These are phyloP conservation scores for Clanis bilineata DNA, from an alignment of 2,888 invertebrate genomes.

Conservation along the genomic window DNA sequence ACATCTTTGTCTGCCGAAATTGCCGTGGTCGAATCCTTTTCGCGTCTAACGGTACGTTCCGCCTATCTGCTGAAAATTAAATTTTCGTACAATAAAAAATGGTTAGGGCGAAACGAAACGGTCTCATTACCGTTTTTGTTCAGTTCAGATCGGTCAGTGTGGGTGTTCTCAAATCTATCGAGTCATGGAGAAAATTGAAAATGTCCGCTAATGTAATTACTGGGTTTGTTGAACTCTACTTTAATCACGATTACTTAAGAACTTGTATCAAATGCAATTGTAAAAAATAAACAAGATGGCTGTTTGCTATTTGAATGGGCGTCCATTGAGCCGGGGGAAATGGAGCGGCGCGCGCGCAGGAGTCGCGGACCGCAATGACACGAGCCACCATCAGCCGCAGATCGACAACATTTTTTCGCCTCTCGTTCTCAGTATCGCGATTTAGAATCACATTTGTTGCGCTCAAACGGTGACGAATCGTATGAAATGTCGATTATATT, in stretches of 20 bases:
- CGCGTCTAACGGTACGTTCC: constrained; percentile 51
- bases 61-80: constrained; percentile 61
- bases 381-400: constrained; percentile 55
- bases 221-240: constrained; percentile 57
- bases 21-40: constrained; percentile 56
- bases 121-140: constrained; percentile 50
- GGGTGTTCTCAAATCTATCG: constrained; percentile 36
- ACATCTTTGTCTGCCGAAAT: constrained; percentile 75
- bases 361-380: constrained; percentile 58
- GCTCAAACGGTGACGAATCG: constrained; percentile 28
- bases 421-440: constrained; percentile 44
- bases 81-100: constrained; percentile 56
- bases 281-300: constrained; percentile 59
- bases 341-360: constrained; percentile 57
- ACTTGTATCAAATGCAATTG: constrained; percentile 46
- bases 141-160: background rate
- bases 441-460: constrained; percentile 30
- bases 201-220: constrained; percentile 36
- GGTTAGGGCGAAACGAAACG: constrained; percentile 55
- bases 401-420: constrained; percentile 6
- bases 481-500: constrained; percentile 29
- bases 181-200: constrained; percentile 49
- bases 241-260: constrained; percentile 58
- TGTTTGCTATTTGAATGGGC: constrained; percentile 62
- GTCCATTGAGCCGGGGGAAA: constrained; percentile 62